phyloP scores from a whole-genome alignment of 2,113 vertebrate species.

The Sterrhoptilus dennistouni region DNA sequence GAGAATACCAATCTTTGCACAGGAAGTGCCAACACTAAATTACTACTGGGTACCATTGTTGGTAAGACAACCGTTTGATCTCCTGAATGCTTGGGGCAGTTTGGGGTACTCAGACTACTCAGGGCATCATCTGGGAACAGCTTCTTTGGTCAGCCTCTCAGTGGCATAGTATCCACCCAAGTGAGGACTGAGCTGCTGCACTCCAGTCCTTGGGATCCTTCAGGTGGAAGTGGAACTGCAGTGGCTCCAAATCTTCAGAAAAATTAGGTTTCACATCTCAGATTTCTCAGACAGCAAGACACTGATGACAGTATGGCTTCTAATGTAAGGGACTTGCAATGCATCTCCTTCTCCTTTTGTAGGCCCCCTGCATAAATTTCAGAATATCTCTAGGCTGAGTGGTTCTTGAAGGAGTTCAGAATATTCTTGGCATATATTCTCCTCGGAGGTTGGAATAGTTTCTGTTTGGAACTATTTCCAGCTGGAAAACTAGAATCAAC shows the following conservation, averaged over 20 bases:
- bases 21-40: slow-evolving; percentile 85
- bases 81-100: not conserved
- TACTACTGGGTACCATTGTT: slow-evolving; percentile 93
- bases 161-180: not conserved
- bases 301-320: not conserved
- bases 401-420: not conserved
- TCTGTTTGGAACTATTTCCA: not conserved
- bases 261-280: not conserved
- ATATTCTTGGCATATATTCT: not conserved
- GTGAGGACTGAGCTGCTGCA: not conserved
- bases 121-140: not conserved
- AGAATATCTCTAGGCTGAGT: not conserved
- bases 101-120: not conserved
- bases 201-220: not conserved
- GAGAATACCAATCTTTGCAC: slow-evolving; percentile 79
- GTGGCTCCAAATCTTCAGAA: not conserved
- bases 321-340: not conserved
- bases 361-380: not conserved
- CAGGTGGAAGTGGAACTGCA: not conserved
- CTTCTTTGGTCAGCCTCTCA: not conserved
- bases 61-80: slow-evolving; percentile 76
- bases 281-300: not conserved
- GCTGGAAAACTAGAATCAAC: not conserved
- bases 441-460: not conserved
- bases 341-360: not conserved